Evolutionary conservation across 2,113 vertebrate species (phyloP).

Genomic region (Ammodytes dubius): DNA sequence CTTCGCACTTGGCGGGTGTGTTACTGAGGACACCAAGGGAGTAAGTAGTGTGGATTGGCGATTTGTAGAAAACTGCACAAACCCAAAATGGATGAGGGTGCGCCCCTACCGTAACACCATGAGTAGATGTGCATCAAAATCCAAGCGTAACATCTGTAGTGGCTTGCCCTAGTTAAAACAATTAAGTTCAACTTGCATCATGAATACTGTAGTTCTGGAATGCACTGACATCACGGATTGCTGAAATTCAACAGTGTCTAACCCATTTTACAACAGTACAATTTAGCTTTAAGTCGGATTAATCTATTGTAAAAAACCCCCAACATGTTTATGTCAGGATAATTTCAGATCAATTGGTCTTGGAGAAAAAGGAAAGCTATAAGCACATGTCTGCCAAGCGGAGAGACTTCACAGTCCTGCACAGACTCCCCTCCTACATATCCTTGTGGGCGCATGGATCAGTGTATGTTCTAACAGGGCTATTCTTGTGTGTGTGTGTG

Average conservation of each 20-base stretch:
- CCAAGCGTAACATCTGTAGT: no score
- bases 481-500: conserved; percentile 55
- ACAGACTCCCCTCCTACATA: conserved; percentile 12
- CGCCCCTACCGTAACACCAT: no score
- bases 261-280: no score
- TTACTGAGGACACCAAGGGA: no score
- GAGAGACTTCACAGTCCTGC: conserved; percentile 25
- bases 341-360: conserved; percentile 1
- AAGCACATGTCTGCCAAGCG: conserved; percentile 15
- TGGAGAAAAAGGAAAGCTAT: neutral
- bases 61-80: no score
- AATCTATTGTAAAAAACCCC: neutral
- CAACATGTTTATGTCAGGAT: neutral
- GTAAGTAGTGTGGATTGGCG: no score
- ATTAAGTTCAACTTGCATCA: neutral
- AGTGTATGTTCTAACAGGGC: conserved; percentile 48
- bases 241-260: neutral
- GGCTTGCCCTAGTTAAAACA: neutral
- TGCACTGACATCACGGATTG: neutral
- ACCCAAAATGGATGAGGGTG: no score
- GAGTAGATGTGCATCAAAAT: no score
- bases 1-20: no score
- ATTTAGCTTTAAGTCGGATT: neutral
- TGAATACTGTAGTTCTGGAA: neutral
- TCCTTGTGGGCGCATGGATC: conserved; percentile 47